Evolutionary conservation across 2,113 vertebrate species (phyloP).

Genomic region (Lepus americanus): DNA sequence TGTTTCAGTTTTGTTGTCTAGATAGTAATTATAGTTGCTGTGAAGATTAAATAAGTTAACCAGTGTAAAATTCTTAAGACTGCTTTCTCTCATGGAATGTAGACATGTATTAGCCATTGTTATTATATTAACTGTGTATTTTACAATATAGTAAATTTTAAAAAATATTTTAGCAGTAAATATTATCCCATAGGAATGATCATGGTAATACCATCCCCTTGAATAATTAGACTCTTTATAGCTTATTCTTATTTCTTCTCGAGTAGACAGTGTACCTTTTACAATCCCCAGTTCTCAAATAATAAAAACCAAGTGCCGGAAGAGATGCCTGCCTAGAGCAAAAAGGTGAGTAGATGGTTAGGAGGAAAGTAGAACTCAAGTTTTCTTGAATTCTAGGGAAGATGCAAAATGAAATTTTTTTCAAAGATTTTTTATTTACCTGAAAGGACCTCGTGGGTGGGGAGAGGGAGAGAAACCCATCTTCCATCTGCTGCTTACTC

Average conservation of each 20-base stretch:
- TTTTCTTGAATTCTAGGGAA: background rate
- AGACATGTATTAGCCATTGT: background rate
- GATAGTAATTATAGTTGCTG: background rate
- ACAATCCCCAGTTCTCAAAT: background rate
- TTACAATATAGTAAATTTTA: background rate
- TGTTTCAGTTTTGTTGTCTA: background rate
- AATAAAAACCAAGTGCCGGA: conserved; percentile 18
- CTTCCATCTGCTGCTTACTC: too few relatives aligned
- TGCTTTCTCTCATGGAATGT: background rate
- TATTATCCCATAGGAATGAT: background rate
- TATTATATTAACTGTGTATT: background rate
- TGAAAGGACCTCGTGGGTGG: too few relatives aligned
- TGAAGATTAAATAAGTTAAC: background rate
- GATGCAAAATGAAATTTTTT: background rate
- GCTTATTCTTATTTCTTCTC: background rate
- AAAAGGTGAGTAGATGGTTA: background rate
- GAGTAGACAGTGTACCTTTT: background rate
- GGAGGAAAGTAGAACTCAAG: background rate
- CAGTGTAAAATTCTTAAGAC: background rate
- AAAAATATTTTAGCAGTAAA: conserved; percentile 38
- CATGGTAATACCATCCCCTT: background rate
- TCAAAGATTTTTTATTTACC: too few relatives aligned
- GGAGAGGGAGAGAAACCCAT: too few relatives aligned
- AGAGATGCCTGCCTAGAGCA: background rate
- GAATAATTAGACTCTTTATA: conserved; percentile 6